Percentiles rank a stretch among this genome's conserved stretches.
Evolutionary conservation across 2,113 vertebrate species (phyloP).

Genomic region (Erythrolamprus reginae): DNA sequence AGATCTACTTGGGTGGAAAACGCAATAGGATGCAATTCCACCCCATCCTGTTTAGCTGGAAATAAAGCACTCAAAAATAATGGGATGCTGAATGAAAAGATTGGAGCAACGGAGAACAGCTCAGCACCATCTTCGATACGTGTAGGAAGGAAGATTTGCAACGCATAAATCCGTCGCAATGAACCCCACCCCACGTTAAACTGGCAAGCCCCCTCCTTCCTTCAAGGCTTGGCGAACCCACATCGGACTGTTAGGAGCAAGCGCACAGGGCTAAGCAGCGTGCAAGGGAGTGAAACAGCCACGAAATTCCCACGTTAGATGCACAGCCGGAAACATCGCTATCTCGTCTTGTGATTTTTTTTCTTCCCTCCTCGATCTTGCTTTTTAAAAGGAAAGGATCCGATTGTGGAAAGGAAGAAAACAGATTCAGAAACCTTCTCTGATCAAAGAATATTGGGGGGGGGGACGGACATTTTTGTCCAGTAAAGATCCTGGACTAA

Average conservation of each 20-base stretch:
- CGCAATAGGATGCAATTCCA: not conserved
- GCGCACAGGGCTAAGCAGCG: slow-evolving; percentile 28
- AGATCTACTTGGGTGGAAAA: slow-evolving; percentile 1
- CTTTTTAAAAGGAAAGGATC: not conserved
- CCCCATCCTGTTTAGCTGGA: not conserved
- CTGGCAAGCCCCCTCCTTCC: slow-evolving; percentile 32
- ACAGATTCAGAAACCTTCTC: not conserved
- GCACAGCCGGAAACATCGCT: slow-evolving; percentile 55
- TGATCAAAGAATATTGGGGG: not conserved
- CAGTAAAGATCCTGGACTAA: not conserved
- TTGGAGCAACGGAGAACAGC: not conserved
- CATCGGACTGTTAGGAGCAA: slow-evolving; percentile 32
- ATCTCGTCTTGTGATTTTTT: slow-evolving; percentile 17
- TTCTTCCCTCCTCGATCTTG: not conserved
- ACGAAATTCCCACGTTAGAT: slow-evolving; percentile 4
- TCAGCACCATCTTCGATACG: slow-evolving; percentile 23
- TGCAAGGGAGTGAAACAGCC: not conserved
- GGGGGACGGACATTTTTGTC: not conserved
- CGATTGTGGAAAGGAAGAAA: not conserved
- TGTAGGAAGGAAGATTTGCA: slow-evolving; percentile 32
- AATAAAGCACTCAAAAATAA: not conserved
- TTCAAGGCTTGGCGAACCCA: slow-evolving; percentile 19
- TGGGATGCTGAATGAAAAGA: not conserved
- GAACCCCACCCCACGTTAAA: slow-evolving; percentile 21
- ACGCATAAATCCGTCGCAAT: slow-evolving; percentile 17